A percentile compares a stretch with the other conserved stretches of the same genome.
phyloP scores from a whole-genome alignment of 2,113 vertebrate genomes.

The Ptilorrhoa leucosticta region DNA sequence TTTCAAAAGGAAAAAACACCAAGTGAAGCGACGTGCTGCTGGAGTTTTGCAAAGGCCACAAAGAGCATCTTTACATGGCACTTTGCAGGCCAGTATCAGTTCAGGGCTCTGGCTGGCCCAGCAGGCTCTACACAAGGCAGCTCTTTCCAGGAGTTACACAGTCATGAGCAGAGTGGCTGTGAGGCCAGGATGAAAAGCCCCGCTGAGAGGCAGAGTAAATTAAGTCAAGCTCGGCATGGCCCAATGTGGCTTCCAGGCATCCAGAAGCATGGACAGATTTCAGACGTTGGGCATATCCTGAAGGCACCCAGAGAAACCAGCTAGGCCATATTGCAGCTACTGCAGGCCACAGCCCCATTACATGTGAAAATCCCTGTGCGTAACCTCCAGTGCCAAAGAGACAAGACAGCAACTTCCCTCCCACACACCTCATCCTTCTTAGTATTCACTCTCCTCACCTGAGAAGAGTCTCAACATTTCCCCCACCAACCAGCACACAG shows the following conservation, averaged over 20 bases:
- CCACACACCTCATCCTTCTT: neutral
- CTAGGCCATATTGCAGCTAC: neutral
- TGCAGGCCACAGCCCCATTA: neutral
- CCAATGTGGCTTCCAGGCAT: neutral
- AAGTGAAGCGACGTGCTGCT: neutral
- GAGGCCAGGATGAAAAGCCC: neutral
- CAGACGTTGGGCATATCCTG: rapidly evolving
- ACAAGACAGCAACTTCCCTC: neutral
- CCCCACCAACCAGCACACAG: neutral
- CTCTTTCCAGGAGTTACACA: neutral
- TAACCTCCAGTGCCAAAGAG: neutral
- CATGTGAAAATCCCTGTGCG: neutral
- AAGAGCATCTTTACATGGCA: neutral
- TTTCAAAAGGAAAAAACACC: neutral
- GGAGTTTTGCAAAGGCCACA: neutral
- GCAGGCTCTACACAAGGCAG: neutral
- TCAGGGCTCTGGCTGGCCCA: neutral
- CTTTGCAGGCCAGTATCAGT: neutral
- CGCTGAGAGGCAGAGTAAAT: neutral
- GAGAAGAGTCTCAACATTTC: neutral
- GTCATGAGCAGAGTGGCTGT: neutral
- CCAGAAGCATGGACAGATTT: neutral
- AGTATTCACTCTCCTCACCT: neutral
- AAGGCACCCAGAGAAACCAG: neutral
- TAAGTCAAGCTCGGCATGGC: neutral